Conservation (phyloP, 2,888 invertebrate genomes). For the Cyrtodaria siliqua region DNA sequence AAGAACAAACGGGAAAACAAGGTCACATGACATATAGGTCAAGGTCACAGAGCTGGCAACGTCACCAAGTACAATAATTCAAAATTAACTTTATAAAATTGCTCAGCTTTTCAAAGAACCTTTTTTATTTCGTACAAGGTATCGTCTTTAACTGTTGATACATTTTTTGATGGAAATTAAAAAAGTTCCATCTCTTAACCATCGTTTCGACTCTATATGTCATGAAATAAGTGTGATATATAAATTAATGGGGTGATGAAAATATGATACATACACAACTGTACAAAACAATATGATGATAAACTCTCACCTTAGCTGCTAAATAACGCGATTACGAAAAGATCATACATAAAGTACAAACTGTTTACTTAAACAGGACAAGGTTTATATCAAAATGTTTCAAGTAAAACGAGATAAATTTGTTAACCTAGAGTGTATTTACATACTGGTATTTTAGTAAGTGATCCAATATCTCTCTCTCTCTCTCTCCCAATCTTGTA, state of each 20-base stretch:
- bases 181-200: too few species aligned
- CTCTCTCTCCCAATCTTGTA: too few species aligned
- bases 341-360: neutral
- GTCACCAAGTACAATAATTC: too few species aligned
- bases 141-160: too few species aligned
- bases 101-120: too few species aligned
- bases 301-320: neutral
- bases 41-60: neutral
- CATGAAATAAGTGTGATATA: constrained; percentile 11
- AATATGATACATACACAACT: constrained; percentile 44
- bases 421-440: constrained; percentile 5
- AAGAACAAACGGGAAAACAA: neutral
- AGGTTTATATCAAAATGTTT: neutral
- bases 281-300: constrained; percentile 14
- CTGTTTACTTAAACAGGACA: neutral
- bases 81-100: too few species aligned
- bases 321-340: neutral
- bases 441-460: too few species aligned
- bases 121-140: too few species aligned
- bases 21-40: constrained; percentile 1
- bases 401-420: constrained; percentile 7
- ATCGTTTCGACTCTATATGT: constrained; percentile 20
- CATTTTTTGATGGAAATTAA: too few species aligned
- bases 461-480: too few species aligned
- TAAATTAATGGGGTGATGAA: constrained; percentile 33